These are phyloP conservation scores for Cebus imitator DNA, from an alignment of 2,113 vertebrate species.

Conservation along the genomic window DNA sequence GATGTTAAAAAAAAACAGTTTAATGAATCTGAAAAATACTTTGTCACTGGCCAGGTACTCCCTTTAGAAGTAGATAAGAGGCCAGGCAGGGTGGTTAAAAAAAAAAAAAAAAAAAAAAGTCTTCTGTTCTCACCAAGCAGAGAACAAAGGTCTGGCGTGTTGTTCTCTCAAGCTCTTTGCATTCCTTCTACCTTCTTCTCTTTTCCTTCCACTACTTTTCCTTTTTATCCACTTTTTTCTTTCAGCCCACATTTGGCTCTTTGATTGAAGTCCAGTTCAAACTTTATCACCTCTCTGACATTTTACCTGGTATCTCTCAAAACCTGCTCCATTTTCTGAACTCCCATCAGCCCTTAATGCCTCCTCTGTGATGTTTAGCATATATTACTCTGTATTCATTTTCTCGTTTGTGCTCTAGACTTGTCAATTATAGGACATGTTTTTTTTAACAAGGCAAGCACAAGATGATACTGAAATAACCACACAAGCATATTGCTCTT, in stretches of 20 bases:
- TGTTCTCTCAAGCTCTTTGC: neutral
- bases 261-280: neutral
- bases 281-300: neutral
- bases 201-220: neutral
- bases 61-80: too few relatives aligned
- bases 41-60: too few relatives aligned
- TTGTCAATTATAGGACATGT: neutral
- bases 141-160: neutral
- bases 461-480: neutral
- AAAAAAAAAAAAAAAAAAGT: neutral
- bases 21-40: too few relatives aligned
- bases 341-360: neutral
- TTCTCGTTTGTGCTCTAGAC: neutral
- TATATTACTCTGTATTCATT: neutral
- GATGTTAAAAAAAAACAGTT: too few relatives aligned
- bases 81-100: too few relatives aligned
- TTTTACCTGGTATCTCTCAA: neutral
- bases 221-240: neutral
- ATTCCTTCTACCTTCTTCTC: neutral
- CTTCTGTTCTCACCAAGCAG: neutral
- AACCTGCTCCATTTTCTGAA: neutral
- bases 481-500: neutral
- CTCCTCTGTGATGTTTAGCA: neutral
- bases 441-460: neutral
- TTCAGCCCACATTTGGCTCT: neutral